Percentiles rank a stretch among this genome's conserved stretches.
phyloP scores from a whole-genome alignment of 30 jellyfish, hydroid and myxozoan genomes.

The Turritopsis dohrnii region DNA sequence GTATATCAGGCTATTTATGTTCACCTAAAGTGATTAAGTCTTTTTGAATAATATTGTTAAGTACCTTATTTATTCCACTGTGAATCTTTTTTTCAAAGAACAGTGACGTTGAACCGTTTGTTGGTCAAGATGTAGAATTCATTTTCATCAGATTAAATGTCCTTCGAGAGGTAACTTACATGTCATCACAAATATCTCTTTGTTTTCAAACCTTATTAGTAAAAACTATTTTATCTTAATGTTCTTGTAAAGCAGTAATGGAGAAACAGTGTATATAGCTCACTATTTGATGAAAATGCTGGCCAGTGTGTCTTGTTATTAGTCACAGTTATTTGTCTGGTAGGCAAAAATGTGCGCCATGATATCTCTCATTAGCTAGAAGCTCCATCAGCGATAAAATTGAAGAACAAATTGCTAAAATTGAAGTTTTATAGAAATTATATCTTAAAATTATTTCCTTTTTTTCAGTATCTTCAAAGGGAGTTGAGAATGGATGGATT shows the following conservation, averaged over 20 bases:
- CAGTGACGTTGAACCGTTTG: slow-evolving; percentile 60
- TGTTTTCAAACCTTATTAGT: neutral
- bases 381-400: no score
- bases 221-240: no score
- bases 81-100: slow-evolving; percentile 23
- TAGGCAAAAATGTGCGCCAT: no score
- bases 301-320: no score
- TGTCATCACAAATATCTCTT: neutral
- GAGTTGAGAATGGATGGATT: slow-evolving; percentile 93
- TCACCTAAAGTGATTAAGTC: neutral
- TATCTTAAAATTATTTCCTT: neutral
- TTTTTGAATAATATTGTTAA: neutral
- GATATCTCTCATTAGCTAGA: no score
- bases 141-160: slow-evolving; percentile 86
- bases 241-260: no score
- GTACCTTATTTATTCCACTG: neutral
- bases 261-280: no score
- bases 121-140: slow-evolving; percentile 89
- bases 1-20: no score
- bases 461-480: slow-evolving; percentile 74
- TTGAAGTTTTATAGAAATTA: no score
- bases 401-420: no score
- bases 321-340: neutral
- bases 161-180: slow-evolving; percentile 73
- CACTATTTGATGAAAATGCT: no score